Evolutionary conservation across 2,113 vertebrate genomes (phyloP), one percentile per base, ranked within the genome.

Genomic region (Oncorhynchus tshawytscha): DNA sequence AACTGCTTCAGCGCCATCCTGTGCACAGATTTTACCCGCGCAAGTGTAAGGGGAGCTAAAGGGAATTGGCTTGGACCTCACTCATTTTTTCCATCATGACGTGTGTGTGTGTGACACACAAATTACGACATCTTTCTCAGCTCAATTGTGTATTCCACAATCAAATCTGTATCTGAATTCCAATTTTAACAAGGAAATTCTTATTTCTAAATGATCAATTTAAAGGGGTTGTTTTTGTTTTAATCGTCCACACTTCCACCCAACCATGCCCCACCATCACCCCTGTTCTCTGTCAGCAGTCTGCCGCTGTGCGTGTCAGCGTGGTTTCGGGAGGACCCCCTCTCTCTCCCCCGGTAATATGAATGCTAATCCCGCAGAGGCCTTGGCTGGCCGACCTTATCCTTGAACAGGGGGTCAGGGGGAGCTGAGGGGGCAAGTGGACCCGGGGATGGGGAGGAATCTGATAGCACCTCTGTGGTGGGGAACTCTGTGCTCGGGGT

Each of bases 1-100:
- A 48, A 57, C 80, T 65, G 78, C 94, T 93, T 92, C 92, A 92
- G 89, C 84, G 86, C 90, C 81, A 87, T 91, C 86, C 87, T 86
- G 81, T 89, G 83, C 84, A 86, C 90, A 88, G 77, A 82, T 92
- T 91, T 91, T 88, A 79, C 81, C 92, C 83, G 89, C 85, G 89
- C 90, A 92, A 91, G 90, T 94, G 88, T 95, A 95, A 96, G 92
- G 88, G 84, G 94, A 94, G 91, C 94, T 94, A 95, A 96, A 94
- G 88, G 92, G 91, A 87, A 88, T 8, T 39, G 82, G 86, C 84
- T 27, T 22, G 31, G 18, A 54, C 73, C 73, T 68, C 12, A n/a
- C 18, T 74, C 31, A 60, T 22, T 8, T 22, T n/a, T 60, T 60
- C 59, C 59, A n/a, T 16, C 18, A 11, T 62, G 59, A 62, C 59